Evolutionary conservation across 2,797 vertebrate species (phyloP).

Genomic region (Acanthiza pusilla): DNA sequence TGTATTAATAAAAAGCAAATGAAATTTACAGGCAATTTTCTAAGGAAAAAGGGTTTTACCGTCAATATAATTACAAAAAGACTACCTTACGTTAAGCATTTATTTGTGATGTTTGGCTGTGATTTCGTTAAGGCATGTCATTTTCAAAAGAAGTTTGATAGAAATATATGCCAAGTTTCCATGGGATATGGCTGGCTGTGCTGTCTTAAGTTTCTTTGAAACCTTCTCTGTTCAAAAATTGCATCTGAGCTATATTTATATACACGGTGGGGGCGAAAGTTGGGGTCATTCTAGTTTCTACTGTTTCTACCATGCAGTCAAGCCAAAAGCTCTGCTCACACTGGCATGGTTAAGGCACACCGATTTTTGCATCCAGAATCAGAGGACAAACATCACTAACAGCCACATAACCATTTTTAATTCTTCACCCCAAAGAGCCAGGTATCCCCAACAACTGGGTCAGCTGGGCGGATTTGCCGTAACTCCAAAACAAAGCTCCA

Average conservation of each 20-base stretch:
- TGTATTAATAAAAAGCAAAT: slow-evolving; percentile 19
- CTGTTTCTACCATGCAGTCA: not conserved
- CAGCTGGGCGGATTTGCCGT: not conserved
- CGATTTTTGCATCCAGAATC: not conserved
- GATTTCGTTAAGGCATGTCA: not conserved
- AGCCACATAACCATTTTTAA: not conserved
- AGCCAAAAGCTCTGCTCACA: not conserved
- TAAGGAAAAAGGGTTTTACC: not conserved
- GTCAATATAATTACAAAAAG: not conserved
- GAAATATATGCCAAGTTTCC: slow-evolving; percentile 4
- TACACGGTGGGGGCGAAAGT: not conserved
- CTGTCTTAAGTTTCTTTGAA: slow-evolving; percentile 8
- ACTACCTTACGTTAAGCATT: not conserved
- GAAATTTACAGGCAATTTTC: not conserved
- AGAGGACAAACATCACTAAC: not conserved
- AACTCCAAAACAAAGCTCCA: not conserved
- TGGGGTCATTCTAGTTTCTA: not conserved
- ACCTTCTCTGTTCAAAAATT: not conserved
- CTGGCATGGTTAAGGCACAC: not conserved
- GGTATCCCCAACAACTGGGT: not conserved
- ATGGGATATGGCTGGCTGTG: not conserved
- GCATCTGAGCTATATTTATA: not conserved
- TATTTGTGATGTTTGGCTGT: not conserved
- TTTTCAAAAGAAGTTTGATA: slow-evolving; percentile 9
- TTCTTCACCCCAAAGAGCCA: not conserved